Evolutionary conservation across 64 coral and sea anemone species (phyloP).

Genomic region (Cladopsammia gracilis): DNA sequence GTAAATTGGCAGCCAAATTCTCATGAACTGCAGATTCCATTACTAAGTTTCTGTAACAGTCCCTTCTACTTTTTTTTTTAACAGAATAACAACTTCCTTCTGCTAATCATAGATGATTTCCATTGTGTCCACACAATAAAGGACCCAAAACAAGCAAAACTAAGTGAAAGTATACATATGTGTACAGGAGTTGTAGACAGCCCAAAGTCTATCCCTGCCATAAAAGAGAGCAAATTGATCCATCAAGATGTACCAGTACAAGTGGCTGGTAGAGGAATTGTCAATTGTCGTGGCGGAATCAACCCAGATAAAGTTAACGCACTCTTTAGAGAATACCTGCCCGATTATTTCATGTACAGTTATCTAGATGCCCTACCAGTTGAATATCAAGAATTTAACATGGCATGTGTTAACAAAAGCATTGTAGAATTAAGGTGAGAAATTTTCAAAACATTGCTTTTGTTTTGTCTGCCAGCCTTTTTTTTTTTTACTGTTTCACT

Average conservation of each 20-base stretch:
- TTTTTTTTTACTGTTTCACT: too few species aligned
- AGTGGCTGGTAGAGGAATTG: background rate
- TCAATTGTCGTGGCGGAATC: slow-evolving; percentile 41
- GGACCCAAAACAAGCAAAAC: too few species aligned
- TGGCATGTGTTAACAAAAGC: slow-evolving; percentile 8
- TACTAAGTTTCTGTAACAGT: too few species aligned
- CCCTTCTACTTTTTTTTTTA: too few species aligned
- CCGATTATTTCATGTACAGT: too few species aligned
- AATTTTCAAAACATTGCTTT: background rate
- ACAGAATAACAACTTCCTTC: too few species aligned
- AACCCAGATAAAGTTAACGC: background rate
- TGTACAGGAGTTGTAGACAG: slow-evolving; percentile 25
- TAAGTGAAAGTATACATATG: slow-evolving; percentile 26
- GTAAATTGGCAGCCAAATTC: too few species aligned
- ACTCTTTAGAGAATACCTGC: background rate
- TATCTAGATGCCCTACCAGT: too few species aligned
- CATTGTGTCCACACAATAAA: too few species aligned
- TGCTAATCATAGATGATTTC: too few species aligned
- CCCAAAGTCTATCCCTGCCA: background rate
- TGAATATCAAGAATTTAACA: too few species aligned
- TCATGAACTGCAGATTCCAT: too few species aligned
- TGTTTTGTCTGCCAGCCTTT: background rate
- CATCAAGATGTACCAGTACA: slow-evolving; percentile 6
- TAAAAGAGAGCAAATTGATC: background rate
- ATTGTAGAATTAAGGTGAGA: background rate